Base-by-base conservation (phyloP, 2,113 vertebrate species). In the Lophochroa leadbeateri region DNA sequence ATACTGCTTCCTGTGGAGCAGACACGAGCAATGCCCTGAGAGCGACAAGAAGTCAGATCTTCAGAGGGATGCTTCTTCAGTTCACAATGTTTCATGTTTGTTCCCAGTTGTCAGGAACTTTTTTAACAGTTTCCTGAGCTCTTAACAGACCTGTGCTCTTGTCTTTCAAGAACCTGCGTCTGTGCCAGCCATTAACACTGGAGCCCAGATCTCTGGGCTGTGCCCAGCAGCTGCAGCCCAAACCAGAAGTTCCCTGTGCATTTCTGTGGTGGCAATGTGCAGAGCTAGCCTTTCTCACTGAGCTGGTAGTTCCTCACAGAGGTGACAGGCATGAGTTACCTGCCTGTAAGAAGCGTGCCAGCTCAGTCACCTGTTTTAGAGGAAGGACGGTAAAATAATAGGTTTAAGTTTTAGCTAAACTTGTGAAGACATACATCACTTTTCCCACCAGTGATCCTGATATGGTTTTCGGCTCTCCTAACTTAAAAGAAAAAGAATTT, bases 71-170 rank as follows among this genome's bases (percentile, higher is more conserved):
- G 24, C 15, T 60, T 77, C 31, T 37, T 41, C 61, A 35, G 28
- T 28, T 72, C 61, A 21, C 28, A 15, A 2, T 0, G 3, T 41
- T 57, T 68, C 44, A 3, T 10, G 6, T 10, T 58, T 2, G 0
- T 53, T 92, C 80, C 86, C 76, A 78, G 41, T 16, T 52, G 28
- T 23, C 60, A 41, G 41, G 14, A 41, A 41, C 41, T 13, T 41
- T 41, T 41, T 41, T 41, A 41, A 41, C 41, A 41, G 41, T 41
- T 41, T 41, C 41, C 41, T 41, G 41, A 14, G 41, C 41, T 41
- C 13, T 41, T 41, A 41, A 41, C 12, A 49, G 71, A 44, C 13
- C 25, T 63, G 27, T 74, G 63, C 35, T 50, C 41, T n/a, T 31
- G 7, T 19, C 41, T 77, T 37, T 39, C 13, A 82, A 25, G 28